Evolutionary conservation across 2,888 invertebrate species (phyloP).

Genomic region (Dorcus parallelipipedus): DNA sequence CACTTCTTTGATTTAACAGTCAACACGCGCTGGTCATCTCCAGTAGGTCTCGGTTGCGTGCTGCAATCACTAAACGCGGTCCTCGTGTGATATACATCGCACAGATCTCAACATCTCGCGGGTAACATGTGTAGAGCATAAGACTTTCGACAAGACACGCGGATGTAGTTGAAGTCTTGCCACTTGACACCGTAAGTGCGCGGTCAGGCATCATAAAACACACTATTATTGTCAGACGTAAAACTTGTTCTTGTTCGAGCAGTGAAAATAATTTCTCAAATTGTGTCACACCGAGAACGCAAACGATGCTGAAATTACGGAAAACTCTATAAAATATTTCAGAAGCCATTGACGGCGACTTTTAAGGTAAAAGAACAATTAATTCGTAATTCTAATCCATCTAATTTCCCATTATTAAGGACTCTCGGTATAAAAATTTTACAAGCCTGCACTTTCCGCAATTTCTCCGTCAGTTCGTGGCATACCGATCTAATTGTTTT

Average conservation of each 20-base stretch:
- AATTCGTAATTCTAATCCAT: background rate
- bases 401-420: no score
- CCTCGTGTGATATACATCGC: background rate
- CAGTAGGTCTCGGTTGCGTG: slow-evolving; percentile 23
- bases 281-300: background rate
- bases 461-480: no score
- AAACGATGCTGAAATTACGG: background rate
- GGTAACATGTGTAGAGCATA: no score
- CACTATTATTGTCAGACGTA: no score
- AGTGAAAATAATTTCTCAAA: no score
- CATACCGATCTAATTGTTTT: no score
- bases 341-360: background rate
- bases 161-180: background rate
- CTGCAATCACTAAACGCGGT: background rate
- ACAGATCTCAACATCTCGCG: no score
- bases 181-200: background rate
- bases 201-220: background rate
- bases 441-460: no score
- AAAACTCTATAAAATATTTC: background rate
- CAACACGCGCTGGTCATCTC: slow-evolving; percentile 26
- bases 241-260: no score
- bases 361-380: background rate
- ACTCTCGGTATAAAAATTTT: no score
- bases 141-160: background rate
- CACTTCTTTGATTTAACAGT: slow-evolving; percentile 31